Base-by-base conservation (phyloP, 1,140 invertebrate genomes). In the Euwallacea similis region DNA sequence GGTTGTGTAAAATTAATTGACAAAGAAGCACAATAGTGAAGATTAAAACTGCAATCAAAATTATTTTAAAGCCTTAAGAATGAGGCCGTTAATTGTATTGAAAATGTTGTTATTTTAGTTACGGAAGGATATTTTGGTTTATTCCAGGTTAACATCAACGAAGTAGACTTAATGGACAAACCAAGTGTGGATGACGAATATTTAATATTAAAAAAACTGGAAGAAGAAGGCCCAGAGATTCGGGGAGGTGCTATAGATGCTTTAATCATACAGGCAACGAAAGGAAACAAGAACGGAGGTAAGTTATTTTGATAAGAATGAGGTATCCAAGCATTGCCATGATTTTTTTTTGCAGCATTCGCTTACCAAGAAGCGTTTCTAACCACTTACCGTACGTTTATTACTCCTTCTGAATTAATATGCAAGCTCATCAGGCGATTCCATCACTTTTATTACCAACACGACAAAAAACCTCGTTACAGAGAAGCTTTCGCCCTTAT, bases 281-380 rank as follows among this genome's bases (percentile, higher is more conserved):
- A 94, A 83, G 92, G 92, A 63, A 92, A 91, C 78, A 96, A 94
- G 87, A 91, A 93, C 86, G 90, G 90, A 74, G 79, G 79, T 80
- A 74, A 76, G 74, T 58, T 10, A 8, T 58, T 41, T 58, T 58
- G 46, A 33, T 33, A 33, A 33, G 21, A 4, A 33, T 6, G 13
- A 13, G 4, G 0, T 16, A 56, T 56, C 9, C 54, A 15, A 56
- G 16, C 4, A 33, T 33, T 33, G 21, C 6, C 46, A 63, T 33
- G 41, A 65, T 33, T 55, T 63, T 55, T 63, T 10, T 42, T 70
- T 70, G 10, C 55, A 70, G 94, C 95, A 84, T 94, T 95, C 81
- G 87, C 93, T 79, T 98, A 96, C 84, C 94, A 97, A 86, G 96
- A 98, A 86, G 96, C 96, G 46, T 99, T 98, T 83, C 87, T 98